Evolutionary conservation across 2,113 vertebrate species (phyloP).

Genomic region (Nerophis ophidion): DNA sequence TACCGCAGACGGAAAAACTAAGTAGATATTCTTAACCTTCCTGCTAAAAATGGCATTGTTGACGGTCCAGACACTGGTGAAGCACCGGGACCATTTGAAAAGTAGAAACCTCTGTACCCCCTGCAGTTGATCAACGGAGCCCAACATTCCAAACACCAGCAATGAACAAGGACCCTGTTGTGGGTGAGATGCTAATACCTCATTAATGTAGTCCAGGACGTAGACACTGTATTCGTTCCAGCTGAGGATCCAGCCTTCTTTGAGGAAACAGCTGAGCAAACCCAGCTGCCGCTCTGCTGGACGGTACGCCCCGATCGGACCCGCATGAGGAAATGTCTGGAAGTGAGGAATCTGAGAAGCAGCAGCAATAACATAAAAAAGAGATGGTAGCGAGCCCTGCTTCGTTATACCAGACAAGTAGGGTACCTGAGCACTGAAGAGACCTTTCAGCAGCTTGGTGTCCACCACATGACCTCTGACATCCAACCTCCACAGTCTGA

Average conservation of each 20-base stretch:
- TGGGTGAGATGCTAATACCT: constrained; percentile 67
- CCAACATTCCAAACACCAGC: no score
- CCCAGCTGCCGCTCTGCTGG: constrained; percentile 84
- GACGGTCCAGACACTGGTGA: no score
- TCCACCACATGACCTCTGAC: constrained; percentile 84
- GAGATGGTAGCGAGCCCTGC: no score
- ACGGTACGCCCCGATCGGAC: constrained; percentile 64
- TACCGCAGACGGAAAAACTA: no score
- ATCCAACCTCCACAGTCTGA: constrained; percentile 91
- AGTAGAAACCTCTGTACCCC: no score
- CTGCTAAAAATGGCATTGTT: no score
- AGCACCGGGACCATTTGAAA: no score
- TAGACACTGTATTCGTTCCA: constrained; percentile 97
- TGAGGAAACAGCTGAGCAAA: constrained; percentile 82
- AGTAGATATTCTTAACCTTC: no score
- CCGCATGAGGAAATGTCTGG: constrained; percentile 83
- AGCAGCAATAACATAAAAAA: background rate
- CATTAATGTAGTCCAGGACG: constrained; percentile 81
- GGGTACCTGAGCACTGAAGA: constrained; percentile 74
- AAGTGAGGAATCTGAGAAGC: constrained; percentile 73
- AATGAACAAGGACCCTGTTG: no score
- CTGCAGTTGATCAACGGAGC: no score
- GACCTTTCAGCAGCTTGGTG: constrained; percentile 82
- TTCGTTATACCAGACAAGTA: background rate
- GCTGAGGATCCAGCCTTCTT: constrained; percentile 89